phyloP scores from a whole-genome alignment of 2,797 vertebrate genomes.

The Xenops minutus region DNA sequence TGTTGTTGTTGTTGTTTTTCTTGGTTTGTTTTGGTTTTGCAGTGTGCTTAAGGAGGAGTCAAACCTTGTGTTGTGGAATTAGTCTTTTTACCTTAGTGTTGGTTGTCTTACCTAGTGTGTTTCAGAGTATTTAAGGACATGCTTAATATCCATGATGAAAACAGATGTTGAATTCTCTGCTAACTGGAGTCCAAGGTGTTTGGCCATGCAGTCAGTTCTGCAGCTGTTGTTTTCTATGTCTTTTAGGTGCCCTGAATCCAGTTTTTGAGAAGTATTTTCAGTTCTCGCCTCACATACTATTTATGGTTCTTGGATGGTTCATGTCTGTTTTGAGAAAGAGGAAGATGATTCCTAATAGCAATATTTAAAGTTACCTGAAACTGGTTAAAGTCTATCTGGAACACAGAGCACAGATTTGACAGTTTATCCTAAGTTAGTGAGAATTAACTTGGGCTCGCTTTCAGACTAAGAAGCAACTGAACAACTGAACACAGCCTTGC shows the following conservation, averaged over 20 bases:
- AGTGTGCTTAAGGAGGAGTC: background rate
- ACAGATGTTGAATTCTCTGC: background rate
- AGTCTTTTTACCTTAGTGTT: background rate
- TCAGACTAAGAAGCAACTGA: background rate
- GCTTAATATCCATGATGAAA: background rate
- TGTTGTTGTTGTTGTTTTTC: background rate
- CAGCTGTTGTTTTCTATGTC: background rate
- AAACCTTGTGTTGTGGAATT: background rate
- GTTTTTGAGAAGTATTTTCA: background rate
- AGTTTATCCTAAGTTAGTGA: background rate
- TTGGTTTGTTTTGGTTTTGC: background rate
- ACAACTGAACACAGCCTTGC: background rate
- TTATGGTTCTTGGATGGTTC: background rate
- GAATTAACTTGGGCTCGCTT: fast-evolving
- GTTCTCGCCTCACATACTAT: fast-evolving
- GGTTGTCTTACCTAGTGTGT: background rate
- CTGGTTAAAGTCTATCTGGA: background rate
- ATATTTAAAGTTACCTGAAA: background rate
- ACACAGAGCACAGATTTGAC: background rate
- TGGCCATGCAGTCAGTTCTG: background rate
- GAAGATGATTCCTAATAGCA: background rate
- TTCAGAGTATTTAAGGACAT: background rate
- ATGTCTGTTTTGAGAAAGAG: background rate
- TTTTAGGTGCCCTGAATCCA: background rate
- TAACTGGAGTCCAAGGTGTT: background rate